These are phyloP conservation scores for Drosophila picticornis DNA, from an alignment of 2,888 invertebrate species.

Conservation along the genomic window DNA sequence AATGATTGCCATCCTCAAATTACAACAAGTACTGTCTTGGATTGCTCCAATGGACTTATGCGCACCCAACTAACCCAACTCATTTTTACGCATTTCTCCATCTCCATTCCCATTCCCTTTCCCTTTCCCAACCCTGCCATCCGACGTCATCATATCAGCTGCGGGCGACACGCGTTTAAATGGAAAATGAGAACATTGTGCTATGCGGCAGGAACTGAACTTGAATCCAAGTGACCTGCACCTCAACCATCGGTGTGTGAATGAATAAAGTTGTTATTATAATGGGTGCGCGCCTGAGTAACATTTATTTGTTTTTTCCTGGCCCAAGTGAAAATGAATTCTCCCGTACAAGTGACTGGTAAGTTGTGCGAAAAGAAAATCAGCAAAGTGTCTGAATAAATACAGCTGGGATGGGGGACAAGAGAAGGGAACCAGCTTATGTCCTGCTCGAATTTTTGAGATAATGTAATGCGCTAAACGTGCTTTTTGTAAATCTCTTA, in stretches of 20 bases:
- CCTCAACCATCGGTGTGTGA: not conserved
- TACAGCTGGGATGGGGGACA: not conserved
- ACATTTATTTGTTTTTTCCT: constrained; percentile 52
- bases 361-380: constrained; percentile 17
- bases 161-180: constrained; percentile 66
- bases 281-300: constrained; percentile 13
- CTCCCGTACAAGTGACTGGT: constrained; percentile 9
- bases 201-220: constrained; percentile 47
- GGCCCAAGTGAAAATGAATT: constrained; percentile 23
- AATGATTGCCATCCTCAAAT: constrained; percentile 73
- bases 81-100: not conserved
- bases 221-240: constrained; percentile 6
- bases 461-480: constrained; percentile 8
- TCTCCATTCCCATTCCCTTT: not conserved
- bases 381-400: constrained; percentile 35
- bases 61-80: not conserved
- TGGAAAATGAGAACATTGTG: constrained; percentile 56
- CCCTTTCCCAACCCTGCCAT: not conserved
- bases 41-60: constrained; percentile 8
- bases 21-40: constrained; percentile 41
- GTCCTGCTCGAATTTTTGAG: constrained; percentile 1
- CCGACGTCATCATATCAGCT: constrained; percentile 33
- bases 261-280: constrained; percentile 17
- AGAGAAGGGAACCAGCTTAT: not conserved
- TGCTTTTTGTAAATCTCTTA: too few relatives aligned